Evolutionary conservation across 2,113 vertebrate genomes (phyloP), one percentile per base, ranked within the genome.

Genomic region (Melanostigma gelatinosum): DNA sequence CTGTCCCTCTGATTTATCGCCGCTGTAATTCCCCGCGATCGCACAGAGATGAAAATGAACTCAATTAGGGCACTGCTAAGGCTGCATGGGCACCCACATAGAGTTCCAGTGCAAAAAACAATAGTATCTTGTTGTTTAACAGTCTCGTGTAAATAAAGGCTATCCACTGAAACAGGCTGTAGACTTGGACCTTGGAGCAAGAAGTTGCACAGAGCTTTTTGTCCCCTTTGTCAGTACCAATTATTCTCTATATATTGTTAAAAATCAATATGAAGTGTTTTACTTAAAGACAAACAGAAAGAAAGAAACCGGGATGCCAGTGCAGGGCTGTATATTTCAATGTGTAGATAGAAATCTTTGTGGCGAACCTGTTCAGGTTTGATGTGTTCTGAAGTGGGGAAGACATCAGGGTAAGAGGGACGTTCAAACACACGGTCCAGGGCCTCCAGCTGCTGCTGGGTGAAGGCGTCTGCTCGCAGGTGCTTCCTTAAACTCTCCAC

Each of bases 31-130:
- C 97, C 93, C 96, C 95, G 95, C 96, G 98, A 99, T 99, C 94
- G 97, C 96, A 95, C 96, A 97, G 97, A 99, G 98, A 99, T 99
- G 98, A 99, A 98, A 99, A 99, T 99, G 98, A 99, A 99, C 98
- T 99, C 98, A 99, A 98, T 99, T 99, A 99, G 96, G 97, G 95
- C 96, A 83, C 87, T 92, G 96, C 97, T 97, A 97, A 97, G 97
- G 96, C 96, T 97, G 97, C 97, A 96, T 96, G 96, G 97, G 96
- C 96, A 78, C 96, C 96, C 96, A 95, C 95, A 95, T 94, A 91
- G 95, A 97, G 97, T 98, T 98, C 96, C 96, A 97, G 96, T 96
- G 95, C 95, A 97, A 97, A 97, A 97, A 98, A 97, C 96, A 98
- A 97, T 98, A 96, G 96, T 97, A 95, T 97, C 93, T 93, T 93